These are phyloP conservation scores for Xestia xanthographa DNA, from an alignment of 2,888 invertebrate species.

Conservation along the genomic window DNA sequence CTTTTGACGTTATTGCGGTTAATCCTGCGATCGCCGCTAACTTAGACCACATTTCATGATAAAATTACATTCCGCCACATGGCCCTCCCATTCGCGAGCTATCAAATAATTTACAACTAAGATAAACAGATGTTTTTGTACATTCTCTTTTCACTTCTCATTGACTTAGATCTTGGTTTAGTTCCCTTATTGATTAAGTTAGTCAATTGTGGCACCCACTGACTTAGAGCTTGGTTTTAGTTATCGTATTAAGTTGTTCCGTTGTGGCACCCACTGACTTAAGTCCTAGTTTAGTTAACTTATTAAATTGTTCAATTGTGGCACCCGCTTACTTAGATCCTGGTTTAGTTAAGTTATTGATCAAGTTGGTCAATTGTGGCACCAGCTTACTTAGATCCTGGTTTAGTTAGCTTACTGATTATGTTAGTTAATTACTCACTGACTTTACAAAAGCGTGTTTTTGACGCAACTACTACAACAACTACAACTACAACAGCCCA, in stretches of 20 bases:
- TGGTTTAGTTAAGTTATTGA: background rate
- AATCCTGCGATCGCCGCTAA: background rate
- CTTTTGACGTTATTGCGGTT: no score
- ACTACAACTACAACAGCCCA: no score
- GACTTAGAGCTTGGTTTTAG: no score
- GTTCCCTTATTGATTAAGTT: background rate
- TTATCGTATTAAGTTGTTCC: background rate
- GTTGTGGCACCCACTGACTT: no score
- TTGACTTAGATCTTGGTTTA: background rate
- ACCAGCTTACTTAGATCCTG: background rate
- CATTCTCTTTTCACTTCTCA: slow-evolving; percentile 18
- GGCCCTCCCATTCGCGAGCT: slow-evolving; percentile 51
- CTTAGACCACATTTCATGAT: slow-evolving; percentile 22
- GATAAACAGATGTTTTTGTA: slow-evolving; percentile 53
- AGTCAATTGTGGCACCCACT: background rate
- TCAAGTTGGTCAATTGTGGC: background rate
- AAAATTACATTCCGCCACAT: slow-evolving; percentile 58
- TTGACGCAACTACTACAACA: no score
- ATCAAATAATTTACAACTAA: slow-evolving; percentile 58
- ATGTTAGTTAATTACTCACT: background rate
- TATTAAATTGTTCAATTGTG: background rate
- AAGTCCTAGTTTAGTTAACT: background rate
- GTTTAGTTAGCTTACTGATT: background rate
- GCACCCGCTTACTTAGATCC: background rate
- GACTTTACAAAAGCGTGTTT: background rate